Base-by-base conservation (phyloP, 2,113 vertebrate species). In the Hipposideros armiger region DNA sequence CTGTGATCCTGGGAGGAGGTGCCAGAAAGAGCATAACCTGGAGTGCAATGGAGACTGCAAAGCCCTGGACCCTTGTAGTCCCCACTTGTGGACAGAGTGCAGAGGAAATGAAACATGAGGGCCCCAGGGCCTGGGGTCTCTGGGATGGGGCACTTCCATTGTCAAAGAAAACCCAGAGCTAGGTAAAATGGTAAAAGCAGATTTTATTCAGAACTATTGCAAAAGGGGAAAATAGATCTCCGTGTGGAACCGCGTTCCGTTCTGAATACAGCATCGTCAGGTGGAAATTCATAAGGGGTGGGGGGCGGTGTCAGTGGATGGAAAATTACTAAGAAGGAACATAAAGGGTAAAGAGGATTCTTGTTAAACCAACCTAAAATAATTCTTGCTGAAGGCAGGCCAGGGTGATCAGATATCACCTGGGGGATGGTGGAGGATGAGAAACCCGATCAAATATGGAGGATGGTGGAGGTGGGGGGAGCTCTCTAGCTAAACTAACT, bases 351-450 rank as follows among this genome's bases (percentile, higher is more conserved):
- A 77, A 64, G 40, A 40, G 26, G 15, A 52, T 50, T 90, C 52
- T n/a, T 54, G 72, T 17, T 84, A 76, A 90, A 90, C 19, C 3
- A 15, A 84, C 52, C 67, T 56, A 45, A 47, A 15, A 28, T 22
- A 67, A 47, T 73, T 47, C 76, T 82, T 88, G 66, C 30, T 82
- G 77, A 90, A 42, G 30, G 87, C 47, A 67, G 26, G 93, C 78
- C 24, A 30, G 36, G 36, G 76, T 47, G 60, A 74, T 83, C 36
- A 74, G 47, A 40, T 4, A 42, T 56, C 69, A 58, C 36, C 17
- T 9, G 36, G 60, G 36, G 40, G 32, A 11, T 42, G 40, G 76
- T 64, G n/a, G 45, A 54, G 66, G 26, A 32, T 80, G 24, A 72
- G 28, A 45, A 94, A 42, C 28, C 26, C 2, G 2, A 64, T 81